These are phyloP conservation scores for Drymonia ruficornis DNA, from an alignment of 2,888 invertebrate genomes.

Conservation along the genomic window DNA sequence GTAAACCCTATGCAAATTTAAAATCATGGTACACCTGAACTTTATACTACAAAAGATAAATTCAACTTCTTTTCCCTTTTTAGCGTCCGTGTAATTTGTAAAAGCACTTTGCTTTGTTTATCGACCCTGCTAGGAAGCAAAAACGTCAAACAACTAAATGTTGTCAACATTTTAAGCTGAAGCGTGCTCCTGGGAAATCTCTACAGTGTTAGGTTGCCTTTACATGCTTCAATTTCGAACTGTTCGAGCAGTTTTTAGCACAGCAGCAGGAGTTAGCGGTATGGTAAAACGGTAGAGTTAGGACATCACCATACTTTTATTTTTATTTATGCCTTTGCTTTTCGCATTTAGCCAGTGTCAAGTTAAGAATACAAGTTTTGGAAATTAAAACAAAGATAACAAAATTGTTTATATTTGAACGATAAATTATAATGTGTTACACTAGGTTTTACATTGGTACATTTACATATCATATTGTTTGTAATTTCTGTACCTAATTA, in stretches of 20 bases:
- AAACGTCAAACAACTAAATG: slow-evolving; percentile 36
- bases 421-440: no score
- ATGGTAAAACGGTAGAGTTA: not conserved
- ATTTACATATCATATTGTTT: no score
- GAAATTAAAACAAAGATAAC: no score
- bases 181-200: slow-evolving; percentile 41
- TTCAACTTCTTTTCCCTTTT: not conserved
- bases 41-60: not conserved
- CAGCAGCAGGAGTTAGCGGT: not conserved
- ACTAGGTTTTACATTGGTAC: no score
- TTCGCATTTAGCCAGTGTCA: no score
- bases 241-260: slow-evolving; percentile 26
- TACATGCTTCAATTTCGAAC: slow-evolving; percentile 32
- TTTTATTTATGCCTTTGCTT: no score
- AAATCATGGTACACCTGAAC: not conserved
- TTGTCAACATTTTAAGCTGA: slow-evolving; percentile 36
- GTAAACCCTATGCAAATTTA: not conserved
- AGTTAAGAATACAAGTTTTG: no score
- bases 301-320: no score
- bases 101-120: slow-evolving; percentile 32
- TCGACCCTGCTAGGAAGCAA: slow-evolving; percentile 25
- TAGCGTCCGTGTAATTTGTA: slow-evolving; percentile 23
- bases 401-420: no score
- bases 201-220: slow-evolving; percentile 13
- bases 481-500: no score